Evolutionary conservation across 2,888 invertebrate genomes (phyloP), one percentile per base, ranked within the genome.

Genomic region (Hypselothyrea guttata): DNA sequence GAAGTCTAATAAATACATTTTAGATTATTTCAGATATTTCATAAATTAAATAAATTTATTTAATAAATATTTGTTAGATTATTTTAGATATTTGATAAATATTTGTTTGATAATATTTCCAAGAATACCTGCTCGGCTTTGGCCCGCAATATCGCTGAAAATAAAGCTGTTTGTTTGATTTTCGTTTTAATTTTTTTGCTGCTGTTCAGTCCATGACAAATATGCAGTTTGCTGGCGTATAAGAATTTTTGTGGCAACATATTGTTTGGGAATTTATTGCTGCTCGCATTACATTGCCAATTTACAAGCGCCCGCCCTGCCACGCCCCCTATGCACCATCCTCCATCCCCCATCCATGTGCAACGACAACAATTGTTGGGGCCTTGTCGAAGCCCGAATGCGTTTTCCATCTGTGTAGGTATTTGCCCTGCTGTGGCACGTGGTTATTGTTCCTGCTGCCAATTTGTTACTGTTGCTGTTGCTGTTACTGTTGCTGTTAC

Each of bases 221-320:
- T 83, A 60, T 75, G 72, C 65, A 58, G 58, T 61, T 70, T 64
- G 77, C 18, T 69, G 75, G 64, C 69, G 65, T 72, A 69, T 66
- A 63, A 72, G 59, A 69, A 64, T 78, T 79, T 75, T 64, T 59
- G 40, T n/a, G 44, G 48, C 59, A 55, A 55, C 63, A 59, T 72
- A 64, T 52, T 71, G 65, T 56, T 51, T 46, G 54, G 37, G 57
- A 75, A 75, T 73, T 73, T 71, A 73, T 75, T 71, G 68, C 63
- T 28, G 44, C 54, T 58, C 42, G 71, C 61, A 66, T 75, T 66
- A 71, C 71, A 66, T 66, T 75, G 53, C 30, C 66, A 68, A 73
- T 71, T 73, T 69, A 58, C 69, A 73, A 63, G 34, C 48, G 41
- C 31, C n/a, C n/a, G n/a, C n/a, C n/a, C n/a, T n/a, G n/a, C n/a